Percentiles rank a stretch among this genome's conserved stretches.
phyloP scores from a whole-genome alignment of 37 sponge, comb jelly and placozoan species.

The Tethya wilhelma region DNA sequence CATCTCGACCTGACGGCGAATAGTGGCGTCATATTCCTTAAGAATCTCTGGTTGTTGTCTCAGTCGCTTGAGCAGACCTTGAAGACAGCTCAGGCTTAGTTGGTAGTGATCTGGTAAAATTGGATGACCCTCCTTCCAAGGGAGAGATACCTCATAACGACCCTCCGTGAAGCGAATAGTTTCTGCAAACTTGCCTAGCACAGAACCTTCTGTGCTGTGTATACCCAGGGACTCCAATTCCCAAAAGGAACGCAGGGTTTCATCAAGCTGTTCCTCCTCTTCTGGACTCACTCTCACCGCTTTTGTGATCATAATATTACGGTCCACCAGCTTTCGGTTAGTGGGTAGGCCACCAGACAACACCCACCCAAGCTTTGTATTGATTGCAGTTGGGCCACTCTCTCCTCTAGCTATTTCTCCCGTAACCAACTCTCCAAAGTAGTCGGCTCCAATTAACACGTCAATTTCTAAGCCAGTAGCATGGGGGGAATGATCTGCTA shows the following conservation, averaged over 20 bases:
- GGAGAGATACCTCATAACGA: constrained; percentile 30
- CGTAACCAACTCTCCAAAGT: constrained; percentile 39
- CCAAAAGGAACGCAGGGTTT: constrained; percentile 34
- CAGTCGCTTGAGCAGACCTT: constrained; percentile 25
- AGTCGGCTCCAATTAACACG: constrained; percentile 28
- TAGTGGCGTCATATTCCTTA: constrained; percentile 11
- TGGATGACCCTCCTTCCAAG: constrained; percentile 40
- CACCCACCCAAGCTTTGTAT: constrained; percentile 21
- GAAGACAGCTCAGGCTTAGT: constrained; percentile 18
- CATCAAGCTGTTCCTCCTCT: constrained; percentile 4
- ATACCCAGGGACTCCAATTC: constrained; percentile 42
- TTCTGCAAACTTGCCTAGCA: constrained; percentile 1
- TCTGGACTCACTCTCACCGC: background rate
- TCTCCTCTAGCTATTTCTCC: constrained; percentile 10
- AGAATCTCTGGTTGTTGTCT: constrained; percentile 14
- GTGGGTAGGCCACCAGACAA: constrained; percentile 20
- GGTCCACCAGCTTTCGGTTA: background rate
- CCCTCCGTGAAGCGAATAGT: constrained; percentile 8
- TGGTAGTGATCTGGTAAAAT: constrained; percentile 20
- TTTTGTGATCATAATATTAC: background rate
- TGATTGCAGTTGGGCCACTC: constrained; percentile 7
- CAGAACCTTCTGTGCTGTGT: background rate
- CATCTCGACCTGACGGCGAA: no score
- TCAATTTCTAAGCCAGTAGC: constrained; percentile 1
- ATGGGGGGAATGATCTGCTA: constrained; percentile 19